Conservation (phyloP, 2,113 vertebrate species). For the Pangasianodon hypophthalmus region DNA sequence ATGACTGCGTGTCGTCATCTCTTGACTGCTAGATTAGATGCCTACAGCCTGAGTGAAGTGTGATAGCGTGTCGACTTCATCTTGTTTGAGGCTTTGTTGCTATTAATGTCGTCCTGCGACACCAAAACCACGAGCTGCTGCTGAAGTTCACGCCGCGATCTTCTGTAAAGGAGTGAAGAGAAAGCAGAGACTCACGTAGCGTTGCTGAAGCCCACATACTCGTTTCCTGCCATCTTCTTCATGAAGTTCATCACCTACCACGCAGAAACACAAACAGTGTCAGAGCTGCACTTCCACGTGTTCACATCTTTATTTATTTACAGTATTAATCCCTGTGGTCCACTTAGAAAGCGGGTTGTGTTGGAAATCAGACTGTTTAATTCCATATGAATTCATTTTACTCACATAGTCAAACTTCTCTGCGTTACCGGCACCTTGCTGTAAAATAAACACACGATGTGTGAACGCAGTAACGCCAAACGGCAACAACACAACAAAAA, state of each 20-base stretch:
- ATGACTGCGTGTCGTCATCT: too few relatives aligned
- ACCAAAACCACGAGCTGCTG: too few relatives aligned
- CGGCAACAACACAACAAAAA: neutral
- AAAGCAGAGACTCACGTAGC: conserved; percentile 87
- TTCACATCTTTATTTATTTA: neutral
- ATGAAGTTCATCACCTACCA: conserved; percentile 96
- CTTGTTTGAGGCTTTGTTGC: too few relatives aligned
- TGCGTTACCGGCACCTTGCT: conserved; percentile 96
- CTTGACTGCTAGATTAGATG: too few relatives aligned
- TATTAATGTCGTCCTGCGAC: too few relatives aligned
- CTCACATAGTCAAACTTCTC: conserved; percentile 99
- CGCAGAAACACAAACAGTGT: neutral
- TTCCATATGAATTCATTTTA: conserved; percentile 49
- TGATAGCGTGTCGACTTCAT: too few relatives aligned
- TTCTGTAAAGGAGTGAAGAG: neutral
- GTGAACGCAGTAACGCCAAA: neutral
- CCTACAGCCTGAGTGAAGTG: too few relatives aligned
- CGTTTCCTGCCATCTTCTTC: conserved; percentile 98
- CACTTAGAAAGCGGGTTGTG: neutral
- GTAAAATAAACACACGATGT: conserved; percentile 72
- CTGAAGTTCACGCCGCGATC: too few relatives aligned
- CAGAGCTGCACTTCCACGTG: neutral
- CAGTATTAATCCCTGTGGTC: neutral
- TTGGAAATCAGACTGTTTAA: neutral
- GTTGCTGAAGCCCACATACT: conserved; percentile 98